Evolutionary conservation across 2,888 invertebrate genomes (phyloP).

Genomic region (Blastobasis lacticolella): DNA sequence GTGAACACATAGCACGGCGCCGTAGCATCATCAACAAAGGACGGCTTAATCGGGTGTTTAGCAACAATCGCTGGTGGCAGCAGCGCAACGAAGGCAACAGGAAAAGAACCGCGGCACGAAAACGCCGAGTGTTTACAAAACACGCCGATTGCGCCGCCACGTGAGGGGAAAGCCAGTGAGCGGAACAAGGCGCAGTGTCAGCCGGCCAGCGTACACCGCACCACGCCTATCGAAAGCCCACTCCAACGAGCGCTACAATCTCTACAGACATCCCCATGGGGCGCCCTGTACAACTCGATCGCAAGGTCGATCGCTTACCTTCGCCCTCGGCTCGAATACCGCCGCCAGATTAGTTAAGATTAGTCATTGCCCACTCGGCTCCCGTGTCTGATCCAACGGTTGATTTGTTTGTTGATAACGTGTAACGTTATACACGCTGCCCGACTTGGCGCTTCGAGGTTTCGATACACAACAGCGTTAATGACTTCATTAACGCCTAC

Average conservation of each 20-base stretch:
- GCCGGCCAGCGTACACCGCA: not conserved
- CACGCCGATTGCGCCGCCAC: not conserved
- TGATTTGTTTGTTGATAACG: too few species aligned
- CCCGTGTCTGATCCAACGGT: too few species aligned
- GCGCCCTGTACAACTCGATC: constrained; percentile 1
- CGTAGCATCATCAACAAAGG: too few species aligned
- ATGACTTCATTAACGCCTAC: not conserved
- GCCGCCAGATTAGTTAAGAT: not conserved
- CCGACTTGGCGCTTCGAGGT: too few species aligned
- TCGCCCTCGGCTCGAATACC: not conserved
- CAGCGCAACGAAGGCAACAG: not conserved
- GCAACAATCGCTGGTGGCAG: too few species aligned
- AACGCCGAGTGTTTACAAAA: constrained; percentile 5
- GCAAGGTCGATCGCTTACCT: constrained; percentile 9
- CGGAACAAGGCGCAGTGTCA: constrained; percentile 10
- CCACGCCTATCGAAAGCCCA: not conserved
- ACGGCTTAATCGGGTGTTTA: too few species aligned
- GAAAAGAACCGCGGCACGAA: not conserved
- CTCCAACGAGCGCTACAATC: not conserved
- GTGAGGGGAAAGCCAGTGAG: constrained; percentile 6
- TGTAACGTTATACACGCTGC: too few species aligned
- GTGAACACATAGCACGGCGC: too few species aligned
- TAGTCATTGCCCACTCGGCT: not conserved
- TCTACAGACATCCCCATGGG: not conserved
- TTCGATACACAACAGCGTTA: not conserved